Evolutionary conservation across 2,113 vertebrate genomes (phyloP), one percentile per base, ranked within the genome.

Genomic region (Leptocoma aspasia): DNA sequence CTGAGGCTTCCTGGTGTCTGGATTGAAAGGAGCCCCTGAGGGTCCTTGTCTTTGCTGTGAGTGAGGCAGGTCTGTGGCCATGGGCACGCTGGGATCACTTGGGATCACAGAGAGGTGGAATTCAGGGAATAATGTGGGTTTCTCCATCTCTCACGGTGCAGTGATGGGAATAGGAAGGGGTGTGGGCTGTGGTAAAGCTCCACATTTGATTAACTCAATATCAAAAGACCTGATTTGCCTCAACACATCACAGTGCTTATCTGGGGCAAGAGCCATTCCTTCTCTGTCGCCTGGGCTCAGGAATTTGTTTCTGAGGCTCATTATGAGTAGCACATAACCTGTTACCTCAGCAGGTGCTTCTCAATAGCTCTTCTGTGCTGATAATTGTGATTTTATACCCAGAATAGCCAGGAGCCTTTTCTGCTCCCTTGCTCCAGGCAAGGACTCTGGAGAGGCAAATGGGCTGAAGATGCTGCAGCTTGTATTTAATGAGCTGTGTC

Each of bases 41-140:
- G 26, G n/a, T 70, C 49, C 17, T 23, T 30, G 68, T 28, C 35
- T 35, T 37, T 41, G 22, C 61, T 15, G n/a, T 16, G 21, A 16
- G 35, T 10, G 1, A 9, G 52, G 63, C 44, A 6, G 1, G 20
- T 30, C 45, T 20, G 33, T 10, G 85, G n/a, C 39, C 2, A 0
- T 7, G 17, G 6, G 1, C 17, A 6, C 10, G 13, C 37, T 28
- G 59, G 50, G 28, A 39, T 72, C 54, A 1, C 37, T 52, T 22
- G 4, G 49, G 31, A 42, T 49, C 86, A 10, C 4, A 7, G 68
- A 69, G 41, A 22, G 10, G 5, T 60, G 78, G 26, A 39, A 54
- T 50, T 7, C 4, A 23, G 31, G 31, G 35, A 42, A 8, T 12
- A 9, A 2, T 6, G 16, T 7, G 64, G 41, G 28, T 27, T 6